Base-by-base conservation (phyloP, 2,797 vertebrate genomes). In the Synaphobranchus kaupii region DNA sequence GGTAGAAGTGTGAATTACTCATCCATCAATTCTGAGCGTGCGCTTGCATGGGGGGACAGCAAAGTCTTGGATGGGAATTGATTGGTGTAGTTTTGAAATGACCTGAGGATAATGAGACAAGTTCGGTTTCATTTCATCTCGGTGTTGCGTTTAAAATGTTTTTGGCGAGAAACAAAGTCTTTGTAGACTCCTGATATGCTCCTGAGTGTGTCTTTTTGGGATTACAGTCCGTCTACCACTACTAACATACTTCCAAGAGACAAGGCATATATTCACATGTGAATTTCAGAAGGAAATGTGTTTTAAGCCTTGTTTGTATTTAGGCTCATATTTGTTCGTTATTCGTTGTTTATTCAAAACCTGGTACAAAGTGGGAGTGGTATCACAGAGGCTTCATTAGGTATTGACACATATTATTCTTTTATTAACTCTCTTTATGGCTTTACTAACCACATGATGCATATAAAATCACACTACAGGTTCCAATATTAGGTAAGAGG, bases 1-100 rank as follows among this genome's bases (percentile, higher is more conserved):
- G 52, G 54, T 31, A 12, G 54, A 39, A 34, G n/a, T 86, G 50
- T 52, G 52, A 54, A 39, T 63, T 86, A 63, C 76, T 86, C 54
- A 47, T 86, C 71, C 25, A 78, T 22, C 47, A 48, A 76, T 68
- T 25, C 71, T 20, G 31, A 73, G 39, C 31, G 9, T 47, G 54
- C 63, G 85, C 73, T 60, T n/a, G 39, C 58, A 81, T 60, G 56
- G 15, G 31, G 54, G 68, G 28, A 54, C 39, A 25, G 25, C 1
- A 48, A 76, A 12, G 50, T 63, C 47, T 81, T 47, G 25, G 58
- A 34, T 80, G 50, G 71, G 10, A 86, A 80, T 78, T 50, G 54
- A 10, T 34, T n/a, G 52, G 85, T 73, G 39, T 31, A 25, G 71
- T 50, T 58, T 22, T 86, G 50, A 44, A 81, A 81, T 48, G 39